These are phyloP conservation scores for Danio jaintianensis DNA, from an alignment of 2,797 vertebrate genomes.

Conservation along the genomic window DNA sequence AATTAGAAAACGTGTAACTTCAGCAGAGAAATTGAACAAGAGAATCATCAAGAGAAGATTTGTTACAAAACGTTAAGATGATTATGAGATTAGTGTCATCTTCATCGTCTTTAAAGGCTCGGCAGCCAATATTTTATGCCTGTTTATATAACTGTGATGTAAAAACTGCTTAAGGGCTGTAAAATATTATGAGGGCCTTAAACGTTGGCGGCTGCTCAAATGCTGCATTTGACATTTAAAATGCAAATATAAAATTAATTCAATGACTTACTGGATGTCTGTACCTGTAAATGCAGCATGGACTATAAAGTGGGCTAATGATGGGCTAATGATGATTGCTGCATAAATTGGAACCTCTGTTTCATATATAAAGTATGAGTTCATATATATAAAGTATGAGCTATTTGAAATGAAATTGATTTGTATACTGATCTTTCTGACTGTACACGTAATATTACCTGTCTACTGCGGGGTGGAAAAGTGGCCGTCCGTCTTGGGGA, in stretches of 20 bases:
- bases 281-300: not conserved
- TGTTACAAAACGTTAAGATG: not conserved
- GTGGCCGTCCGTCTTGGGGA: slow-evolving; percentile 86
- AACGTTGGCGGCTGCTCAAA: not conserved
- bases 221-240: not conserved
- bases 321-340: not conserved
- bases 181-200: not conserved
- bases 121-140: not conserved
- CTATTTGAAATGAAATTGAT: not conserved
- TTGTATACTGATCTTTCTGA: not conserved
- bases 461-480: slow-evolving; percentile 89
- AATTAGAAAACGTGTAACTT: no score
- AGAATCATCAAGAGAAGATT: not conserved
- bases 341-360: not conserved
- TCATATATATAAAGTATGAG: not conserved
- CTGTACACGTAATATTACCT: slow-evolving; percentile 79
- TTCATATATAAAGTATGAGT: not conserved
- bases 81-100: slow-evolving; percentile 4
- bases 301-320: not conserved
- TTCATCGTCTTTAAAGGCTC: not conserved
- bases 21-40: not conserved
- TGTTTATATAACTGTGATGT: not conserved
- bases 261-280: not conserved
- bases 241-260: not conserved
- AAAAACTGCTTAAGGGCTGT: not conserved